Percentiles rank a stretch among this genome's conserved stretches.
Conservation (phyloP, 2,888 invertebrate species). For the Drosophila nr. perissopoda region DNA sequence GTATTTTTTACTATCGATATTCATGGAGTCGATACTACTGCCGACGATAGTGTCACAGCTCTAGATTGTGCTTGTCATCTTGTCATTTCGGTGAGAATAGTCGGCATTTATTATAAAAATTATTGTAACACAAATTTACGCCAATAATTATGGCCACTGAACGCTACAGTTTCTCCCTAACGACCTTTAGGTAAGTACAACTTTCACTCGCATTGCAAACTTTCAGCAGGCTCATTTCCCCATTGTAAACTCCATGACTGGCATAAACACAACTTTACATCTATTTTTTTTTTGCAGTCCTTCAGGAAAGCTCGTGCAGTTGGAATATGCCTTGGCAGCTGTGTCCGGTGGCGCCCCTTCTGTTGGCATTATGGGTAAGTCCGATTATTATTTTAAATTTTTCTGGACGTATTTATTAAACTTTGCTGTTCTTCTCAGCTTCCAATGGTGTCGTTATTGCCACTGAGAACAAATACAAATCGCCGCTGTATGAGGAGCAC, state of each 20-base stretch:
- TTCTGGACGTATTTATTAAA: neutral
- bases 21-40: neutral
- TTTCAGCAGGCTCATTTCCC: neutral
- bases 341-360: conserved; percentile 99
- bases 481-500: conserved; percentile 97
- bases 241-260: conserved; percentile 71
- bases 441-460: conserved; percentile 99
- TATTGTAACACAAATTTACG: conserved; percentile 37
- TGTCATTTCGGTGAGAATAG: conserved; percentile 55
- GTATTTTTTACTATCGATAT: conserved; percentile 9
- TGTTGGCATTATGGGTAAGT: conserved; percentile 97
- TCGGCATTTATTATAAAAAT: conserved; percentile 58
- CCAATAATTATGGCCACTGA: conserved; percentile 92
- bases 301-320: conserved; percentile 99
- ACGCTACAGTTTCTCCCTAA: conserved; percentile 98
- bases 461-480: conserved; percentile 99
- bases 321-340: conserved; percentile 99
- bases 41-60: conserved; percentile 41
- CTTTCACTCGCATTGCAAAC: neutral
- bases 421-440: conserved; percentile 86
- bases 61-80: conserved; percentile 80
- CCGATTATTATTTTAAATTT: neutral
- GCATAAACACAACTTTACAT: conserved; percentile 50
- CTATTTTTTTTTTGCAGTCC: conserved; percentile 89
- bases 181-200: conserved; percentile 87